These are phyloP conservation scores for Schizopygopsis pylzovi DNA, from an alignment of 2,797 vertebrate genomes.

Conservation along the genomic window DNA sequence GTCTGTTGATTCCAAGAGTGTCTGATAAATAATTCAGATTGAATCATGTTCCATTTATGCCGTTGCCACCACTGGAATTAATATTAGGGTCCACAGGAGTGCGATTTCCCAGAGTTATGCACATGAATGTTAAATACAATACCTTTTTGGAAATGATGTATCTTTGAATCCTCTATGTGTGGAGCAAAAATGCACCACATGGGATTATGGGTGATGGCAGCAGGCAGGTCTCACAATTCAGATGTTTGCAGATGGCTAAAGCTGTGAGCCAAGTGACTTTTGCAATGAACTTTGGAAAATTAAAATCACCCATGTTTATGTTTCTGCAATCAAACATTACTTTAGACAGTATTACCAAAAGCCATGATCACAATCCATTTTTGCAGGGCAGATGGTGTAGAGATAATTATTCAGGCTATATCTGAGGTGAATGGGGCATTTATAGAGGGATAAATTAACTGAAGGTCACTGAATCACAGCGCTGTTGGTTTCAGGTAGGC, in stretches of 20 bases:
- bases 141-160: neutral
- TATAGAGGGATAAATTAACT: neutral
- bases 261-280: slow-evolving; percentile 23
- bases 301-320: neutral
- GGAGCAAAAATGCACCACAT: neutral
- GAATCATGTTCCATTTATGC: slow-evolving; percentile 30
- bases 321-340: slow-evolving; percentile 15
- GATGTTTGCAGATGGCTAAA: slow-evolving; percentile 27
- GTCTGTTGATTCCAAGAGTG: slow-evolving; percentile 34
- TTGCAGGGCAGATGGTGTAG: neutral
- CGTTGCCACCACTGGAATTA: slow-evolving; percentile 22
- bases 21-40: slow-evolving; percentile 52
- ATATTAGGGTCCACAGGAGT: slow-evolving; percentile 45
- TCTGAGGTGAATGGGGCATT: neutral
- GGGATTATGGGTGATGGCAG: slow-evolving; percentile 6
- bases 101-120: slow-evolving; percentile 23
- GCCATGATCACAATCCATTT: neutral
- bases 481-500: neutral
- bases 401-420: neutral
- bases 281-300: slow-evolving; percentile 23
- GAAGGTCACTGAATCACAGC: neutral
- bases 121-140: slow-evolving; percentile 43
- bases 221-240: neutral
- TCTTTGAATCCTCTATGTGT: slow-evolving; percentile 8
- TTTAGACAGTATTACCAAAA: neutral